Evolutionary conservation across 2,113 vertebrate genomes (phyloP), one percentile per base, ranked within the genome.

Genomic region (Tragelaphus scriptus): DNA sequence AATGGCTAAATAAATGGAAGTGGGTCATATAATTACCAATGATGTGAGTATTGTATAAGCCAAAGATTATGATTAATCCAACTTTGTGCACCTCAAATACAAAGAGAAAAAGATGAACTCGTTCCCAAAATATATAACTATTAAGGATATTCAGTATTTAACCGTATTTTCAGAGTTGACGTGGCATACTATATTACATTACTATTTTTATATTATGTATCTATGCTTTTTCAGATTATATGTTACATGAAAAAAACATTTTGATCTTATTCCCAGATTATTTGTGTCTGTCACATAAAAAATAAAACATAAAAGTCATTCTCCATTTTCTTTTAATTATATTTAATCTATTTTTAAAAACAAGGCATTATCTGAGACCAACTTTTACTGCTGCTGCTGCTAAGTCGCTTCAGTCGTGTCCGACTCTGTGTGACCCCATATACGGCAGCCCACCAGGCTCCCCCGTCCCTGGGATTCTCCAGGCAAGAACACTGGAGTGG

Each of bases 311-410:
- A 28, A 53, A 19, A 68, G 82, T 96, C 71, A 28, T 55, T 92
- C 40, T 80, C 25, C 6, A 68, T 89, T 82, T 92, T 95, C 17
- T 94, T 95, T 97, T 86, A 94, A n/a, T 95, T 91, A 79, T 30
- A 71, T 81, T 91, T 88, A 21, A 88, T 85, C 3, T 49, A 11
- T 68, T 93, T 96, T 89, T 8, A 59, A 90, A 63, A n/a, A 61
- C 28, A 58, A 84, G 32, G 10, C 6, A 61, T 3, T 90, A n/a
- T 82, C 58, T 63, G 44, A 75, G 91, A 65, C 15, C 5, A n/a
- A 4, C 81, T 71, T 81, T 87, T 91, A 56, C 44, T 71, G 25
- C 28, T 40, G 40, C 40, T 40, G 40, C 40, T 40, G 40, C 40
- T 40, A 40, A 40, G 40, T 40, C 4, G 40, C 40, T 40, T 40